phyloP scores from a whole-genome alignment of 2,888 invertebrate species.

The Drosophila pseudotalamancana region DNA sequence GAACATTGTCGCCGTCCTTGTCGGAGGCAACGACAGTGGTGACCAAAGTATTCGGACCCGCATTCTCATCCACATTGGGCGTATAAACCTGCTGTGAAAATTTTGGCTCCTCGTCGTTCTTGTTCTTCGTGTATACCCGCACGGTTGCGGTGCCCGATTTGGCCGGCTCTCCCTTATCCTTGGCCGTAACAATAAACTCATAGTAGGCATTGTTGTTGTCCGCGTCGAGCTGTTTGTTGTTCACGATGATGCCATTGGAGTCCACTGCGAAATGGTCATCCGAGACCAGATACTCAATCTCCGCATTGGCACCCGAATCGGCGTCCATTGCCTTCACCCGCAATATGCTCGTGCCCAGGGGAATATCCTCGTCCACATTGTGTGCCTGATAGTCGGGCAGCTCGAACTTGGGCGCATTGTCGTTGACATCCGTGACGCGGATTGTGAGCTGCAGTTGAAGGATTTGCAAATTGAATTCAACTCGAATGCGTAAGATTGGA shows the following conservation, averaged over 20 bases:
- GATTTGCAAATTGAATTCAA: not conserved
- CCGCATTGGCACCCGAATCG: conserved; percentile 97
- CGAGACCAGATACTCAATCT: conserved; percentile 95
- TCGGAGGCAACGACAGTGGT: conserved; percentile 98
- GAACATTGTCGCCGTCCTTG: conserved; percentile 98
- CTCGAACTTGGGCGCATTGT: conserved; percentile 98
- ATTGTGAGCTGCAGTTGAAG: conserved; percentile 90
- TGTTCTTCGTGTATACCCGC: conserved; percentile 98
- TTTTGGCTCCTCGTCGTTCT: conserved; percentile 98
- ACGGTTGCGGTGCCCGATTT: conserved; percentile 97
- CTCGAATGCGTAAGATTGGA: not conserved
- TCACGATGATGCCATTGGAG: conserved; percentile 95
- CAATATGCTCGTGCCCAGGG: conserved; percentile 95
- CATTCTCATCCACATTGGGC: conserved; percentile 97
- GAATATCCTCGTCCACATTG: conserved; percentile 97
- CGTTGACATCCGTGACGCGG: conserved; percentile 97
- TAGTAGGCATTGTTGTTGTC: conserved; percentile 98
- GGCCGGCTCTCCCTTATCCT: conserved; percentile 96
- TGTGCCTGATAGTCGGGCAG: conserved; percentile 98
- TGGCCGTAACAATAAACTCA: conserved; percentile 96
- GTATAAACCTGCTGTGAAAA: conserved; percentile 98
- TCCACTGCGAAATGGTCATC: conserved; percentile 98
- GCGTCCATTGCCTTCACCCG: conserved; percentile 98
- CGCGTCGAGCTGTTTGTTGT: conserved; percentile 96
- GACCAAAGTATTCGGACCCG: conserved; percentile 96